Conservation (phyloP, 2,797 vertebrate genomes). For the Manis crassicaudata region DNA sequence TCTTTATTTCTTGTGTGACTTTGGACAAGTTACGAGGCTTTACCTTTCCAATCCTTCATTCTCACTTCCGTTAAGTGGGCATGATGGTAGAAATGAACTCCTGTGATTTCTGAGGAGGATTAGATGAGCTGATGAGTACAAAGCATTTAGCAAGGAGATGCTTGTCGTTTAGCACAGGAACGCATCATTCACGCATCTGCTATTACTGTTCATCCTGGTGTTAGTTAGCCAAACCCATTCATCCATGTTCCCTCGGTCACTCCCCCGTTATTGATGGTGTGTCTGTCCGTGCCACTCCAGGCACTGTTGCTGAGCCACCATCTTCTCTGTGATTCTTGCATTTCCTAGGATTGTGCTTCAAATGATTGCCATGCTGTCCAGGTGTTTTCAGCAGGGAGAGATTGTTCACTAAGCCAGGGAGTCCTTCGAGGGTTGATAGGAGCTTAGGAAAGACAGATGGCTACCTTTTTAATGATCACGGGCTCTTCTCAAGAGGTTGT, state of each 20-base stretch:
- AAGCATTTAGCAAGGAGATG: no score
- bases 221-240: neutral
- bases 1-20: neutral
- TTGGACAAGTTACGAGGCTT: neutral
- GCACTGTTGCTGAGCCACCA: neutral
- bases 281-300: neutral
- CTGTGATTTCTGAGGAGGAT: neutral
- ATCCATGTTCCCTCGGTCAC: neutral
- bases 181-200: neutral
- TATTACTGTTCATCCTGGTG: no score
- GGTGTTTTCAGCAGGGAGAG: neutral
- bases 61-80: neutral
- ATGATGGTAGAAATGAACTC: neutral
- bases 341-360: neutral
- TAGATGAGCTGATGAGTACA: neutral
- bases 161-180: neutral
- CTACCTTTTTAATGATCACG: neutral
- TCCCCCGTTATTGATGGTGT: neutral
- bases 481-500: neutral
- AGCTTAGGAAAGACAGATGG: neutral
- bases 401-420: neutral
- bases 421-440: neutral
- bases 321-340: neutral
- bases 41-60: neutral
- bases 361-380: neutral